phyloP scores from a whole-genome alignment of 1,140 invertebrate species.

The Varroa destructor region DNA sequence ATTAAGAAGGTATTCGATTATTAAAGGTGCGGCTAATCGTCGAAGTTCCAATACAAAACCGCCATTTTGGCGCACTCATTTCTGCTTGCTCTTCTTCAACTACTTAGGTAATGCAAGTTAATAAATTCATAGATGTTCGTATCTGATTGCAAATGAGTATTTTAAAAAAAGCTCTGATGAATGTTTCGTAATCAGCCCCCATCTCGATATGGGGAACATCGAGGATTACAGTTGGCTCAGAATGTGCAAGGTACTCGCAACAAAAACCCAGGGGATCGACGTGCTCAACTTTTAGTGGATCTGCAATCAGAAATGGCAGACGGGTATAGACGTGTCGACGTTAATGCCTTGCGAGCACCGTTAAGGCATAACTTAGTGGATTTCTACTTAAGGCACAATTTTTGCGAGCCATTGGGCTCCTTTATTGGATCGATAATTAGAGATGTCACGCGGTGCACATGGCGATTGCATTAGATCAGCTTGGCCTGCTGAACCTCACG shows the following conservation, averaged over 20 bases:
- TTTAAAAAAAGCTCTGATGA: too few species aligned
- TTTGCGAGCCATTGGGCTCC: slow-evolving; percentile 84
- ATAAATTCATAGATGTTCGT: too few species aligned
- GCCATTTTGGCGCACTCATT: too few species aligned
- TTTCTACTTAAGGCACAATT: slow-evolving; percentile 82
- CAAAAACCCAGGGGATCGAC: slow-evolving; percentile 38
- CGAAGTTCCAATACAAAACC: too few species aligned
- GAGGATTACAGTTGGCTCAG: slow-evolving; percentile 94
- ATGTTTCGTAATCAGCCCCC: too few species aligned
- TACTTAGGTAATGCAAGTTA: too few species aligned
- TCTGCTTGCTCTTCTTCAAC: too few species aligned
- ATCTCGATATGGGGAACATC: slow-evolving; percentile 64
- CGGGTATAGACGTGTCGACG: slow-evolving; percentile 49
- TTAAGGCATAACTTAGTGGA: slow-evolving; percentile 65
- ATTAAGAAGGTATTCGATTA: too few species aligned
- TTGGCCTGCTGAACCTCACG: slow-evolving; percentile 62
- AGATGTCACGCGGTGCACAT: slow-evolving; percentile 73
- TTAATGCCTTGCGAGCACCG: slow-evolving; percentile 76
- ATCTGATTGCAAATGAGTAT: too few species aligned
- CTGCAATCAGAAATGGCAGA: slow-evolving; percentile 69
- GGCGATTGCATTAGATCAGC: slow-evolving; percentile 72
- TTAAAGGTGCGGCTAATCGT: too few species aligned
- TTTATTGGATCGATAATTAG: slow-evolving; percentile 56
- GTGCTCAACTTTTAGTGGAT: slow-evolving; percentile 50
- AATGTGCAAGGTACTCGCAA: slow-evolving; percentile 53